Conservation (phyloP, 1,140 invertebrate genomes). For the Hylaeus anthracinus region DNA sequence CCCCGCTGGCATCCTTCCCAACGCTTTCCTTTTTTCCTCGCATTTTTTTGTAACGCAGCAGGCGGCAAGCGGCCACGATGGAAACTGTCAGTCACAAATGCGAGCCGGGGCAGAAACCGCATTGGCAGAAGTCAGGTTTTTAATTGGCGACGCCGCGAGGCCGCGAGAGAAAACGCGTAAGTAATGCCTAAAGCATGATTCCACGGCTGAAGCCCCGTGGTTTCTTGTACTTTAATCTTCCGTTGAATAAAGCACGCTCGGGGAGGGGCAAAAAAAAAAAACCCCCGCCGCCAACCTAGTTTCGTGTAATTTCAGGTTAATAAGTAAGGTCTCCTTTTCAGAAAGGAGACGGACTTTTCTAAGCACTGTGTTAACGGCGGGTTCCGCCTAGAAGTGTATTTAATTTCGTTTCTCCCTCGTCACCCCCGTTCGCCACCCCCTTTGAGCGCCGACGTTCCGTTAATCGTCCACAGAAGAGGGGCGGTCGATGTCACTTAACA, state of each 20-base stretch:
- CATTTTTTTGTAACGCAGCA: conserved; percentile 46
- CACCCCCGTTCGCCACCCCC: background rate
- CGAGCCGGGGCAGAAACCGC: conserved; percentile 17
- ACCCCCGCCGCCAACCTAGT: conserved; percentile 35
- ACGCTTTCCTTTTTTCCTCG: background rate
- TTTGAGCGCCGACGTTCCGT: background rate
- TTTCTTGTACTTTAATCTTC: conserved; percentile 44
- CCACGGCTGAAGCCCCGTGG: background rate
- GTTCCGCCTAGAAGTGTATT: conserved; percentile 15
- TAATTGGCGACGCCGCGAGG: conserved; percentile 45
- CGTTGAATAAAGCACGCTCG: conserved; percentile 30
- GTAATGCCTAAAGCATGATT: conserved; percentile 20
- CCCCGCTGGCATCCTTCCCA: background rate
- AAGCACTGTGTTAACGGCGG: conserved; percentile 37
- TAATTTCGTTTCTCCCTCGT: background rate
- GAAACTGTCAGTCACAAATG: conserved; percentile 46
- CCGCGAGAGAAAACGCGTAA: conserved; percentile 36
- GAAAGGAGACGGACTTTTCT: conserved; percentile 17
- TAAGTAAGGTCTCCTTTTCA: conserved; percentile 34
- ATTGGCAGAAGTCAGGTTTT: conserved; percentile 34
- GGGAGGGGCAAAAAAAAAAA: background rate
- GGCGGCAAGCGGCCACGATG: conserved; percentile 39
- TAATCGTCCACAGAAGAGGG: background rate
- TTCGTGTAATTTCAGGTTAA: conserved; percentile 47
- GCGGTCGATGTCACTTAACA: conserved; percentile 8